Evolutionary conservation across 2,888 invertebrate genomes (phyloP), one percentile per base, ranked within the genome.

Genomic region (Abscondita cerata): DNA sequence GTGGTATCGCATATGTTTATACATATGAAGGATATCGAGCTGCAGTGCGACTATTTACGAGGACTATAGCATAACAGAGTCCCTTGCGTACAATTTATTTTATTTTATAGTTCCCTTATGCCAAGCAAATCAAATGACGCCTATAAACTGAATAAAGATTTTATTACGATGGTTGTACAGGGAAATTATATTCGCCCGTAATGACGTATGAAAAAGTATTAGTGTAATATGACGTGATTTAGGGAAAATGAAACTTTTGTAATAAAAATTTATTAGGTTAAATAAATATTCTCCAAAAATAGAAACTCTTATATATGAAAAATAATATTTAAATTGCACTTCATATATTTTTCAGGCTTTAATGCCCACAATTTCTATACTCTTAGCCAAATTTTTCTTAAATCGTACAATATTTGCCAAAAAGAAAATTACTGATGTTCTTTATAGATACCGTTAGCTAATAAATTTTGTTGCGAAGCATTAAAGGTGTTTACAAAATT

Each of bases 1-100:
- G 65, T 65, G 63, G 66, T 62, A 56, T 58, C 65, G 48, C 68
- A 62, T 68, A 68, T 68, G 68, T 53, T 38, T 47, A n/a, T n/a
- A 54, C 68, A 68, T 68, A 68, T 62, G 68, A 56, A 54, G 41
- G 56, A 62, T 62, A 62, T 66, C 65, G 64, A 31, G 51, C 64
- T 62, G 46, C 51, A 31, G 56, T 62, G 61, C 61, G 59, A 52
- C 38, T 16, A 48, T 31, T n/a, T 44, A 56, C 34, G 15, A 40
- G 19, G 53, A 44, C 34, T 36, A 25, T 33, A 31, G 25, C 36
- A 34, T 18, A 19, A 25, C 38, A 13, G 9, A 5, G 53, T 59
- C 59, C 46, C 52, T 47, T 36, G 46, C 15, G 59, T 52, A 53
- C 53, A 47, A 38, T 52, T 44, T 33, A 53, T 38, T 47, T 59